Conservation (phyloP, 2,113 vertebrate species). For the Caranx melampygus region DNA sequence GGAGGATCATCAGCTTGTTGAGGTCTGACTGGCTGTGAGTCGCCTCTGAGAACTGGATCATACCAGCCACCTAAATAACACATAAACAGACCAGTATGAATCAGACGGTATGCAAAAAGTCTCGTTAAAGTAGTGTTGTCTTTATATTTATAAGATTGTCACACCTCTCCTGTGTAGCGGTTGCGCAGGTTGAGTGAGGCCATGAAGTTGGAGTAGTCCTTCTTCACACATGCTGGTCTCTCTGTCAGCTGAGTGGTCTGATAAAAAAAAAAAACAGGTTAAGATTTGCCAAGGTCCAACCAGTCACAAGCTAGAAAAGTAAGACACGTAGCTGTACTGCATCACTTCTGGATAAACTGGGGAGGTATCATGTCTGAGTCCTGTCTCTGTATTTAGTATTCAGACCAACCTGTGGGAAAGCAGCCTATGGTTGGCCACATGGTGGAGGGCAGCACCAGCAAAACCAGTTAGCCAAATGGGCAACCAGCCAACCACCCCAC, state of each 20-base stretch:
- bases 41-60: conserved; percentile 92
- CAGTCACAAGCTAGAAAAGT: not conserved
- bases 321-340: conserved; percentile 17
- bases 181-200: conserved; percentile 97
- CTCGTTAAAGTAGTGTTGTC: not conserved
- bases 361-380: conserved; percentile 47
- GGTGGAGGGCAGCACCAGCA: conserved; percentile 68
- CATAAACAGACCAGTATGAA: not conserved
- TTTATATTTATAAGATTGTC: not conserved
- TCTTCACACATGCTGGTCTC: conserved; percentile 95
- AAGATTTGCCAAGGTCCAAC: not conserved
- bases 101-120: not conserved
- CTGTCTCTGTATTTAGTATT: conserved; percentile 54
- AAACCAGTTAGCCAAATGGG: conserved; percentile 76
- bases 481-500: conserved; percentile 78
- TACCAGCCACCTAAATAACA: conserved; percentile 89
- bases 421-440: conserved; percentile 76
- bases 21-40: conserved; percentile 90
- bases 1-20: conserved; percentile 91
- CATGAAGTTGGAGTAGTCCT: conserved; percentile 99
- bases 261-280: conserved; percentile 38
- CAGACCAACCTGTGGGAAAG: conserved; percentile 83
- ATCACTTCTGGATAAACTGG: conserved; percentile 34
- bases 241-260: conserved; percentile 92
- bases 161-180: conserved; percentile 96